Evolutionary conservation across 2,888 invertebrate species (phyloP).

Genomic region (Stratiomys singularior): DNA sequence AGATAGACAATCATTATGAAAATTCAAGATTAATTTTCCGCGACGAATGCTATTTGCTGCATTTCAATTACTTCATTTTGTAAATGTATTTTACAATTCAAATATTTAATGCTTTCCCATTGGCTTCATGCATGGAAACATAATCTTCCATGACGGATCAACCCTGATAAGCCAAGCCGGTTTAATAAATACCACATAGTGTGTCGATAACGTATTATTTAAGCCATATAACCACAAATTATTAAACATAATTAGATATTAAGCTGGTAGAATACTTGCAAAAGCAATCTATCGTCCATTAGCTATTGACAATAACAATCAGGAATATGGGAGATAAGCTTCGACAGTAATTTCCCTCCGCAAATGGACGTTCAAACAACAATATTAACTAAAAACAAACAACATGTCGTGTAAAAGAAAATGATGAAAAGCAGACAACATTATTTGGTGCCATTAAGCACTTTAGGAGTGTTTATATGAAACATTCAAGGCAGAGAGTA

Average conservation of each 20-base stretch:
- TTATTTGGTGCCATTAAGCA: slow-evolving; percentile 22
- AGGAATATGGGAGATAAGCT: too few species aligned
- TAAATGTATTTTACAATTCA: slow-evolving; percentile 4
- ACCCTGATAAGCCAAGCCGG: slow-evolving; percentile 9
- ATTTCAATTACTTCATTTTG: slow-evolving; percentile 23
- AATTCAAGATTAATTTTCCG: too few species aligned
- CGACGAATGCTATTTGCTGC: too few species aligned
- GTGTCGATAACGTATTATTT: slow-evolving; percentile 29
- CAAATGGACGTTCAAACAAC: background rate
- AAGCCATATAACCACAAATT: slow-evolving; percentile 43
- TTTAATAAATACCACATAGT: slow-evolving; percentile 26
- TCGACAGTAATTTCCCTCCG: slow-evolving; percentile 4
- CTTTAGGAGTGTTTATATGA: slow-evolving; percentile 2
- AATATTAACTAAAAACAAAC: slow-evolving; percentile 14
- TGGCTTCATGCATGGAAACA: too few species aligned
- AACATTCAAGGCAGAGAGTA: slow-evolving; percentile 5
- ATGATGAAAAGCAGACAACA: slow-evolving; percentile 35
- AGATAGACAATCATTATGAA: too few species aligned
- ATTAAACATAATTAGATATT: slow-evolving; percentile 49
- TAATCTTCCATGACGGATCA: slow-evolving; percentile 8
- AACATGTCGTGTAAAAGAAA: slow-evolving; percentile 1
- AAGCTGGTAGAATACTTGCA: slow-evolving; percentile 45
- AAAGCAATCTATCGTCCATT: slow-evolving; percentile 43
- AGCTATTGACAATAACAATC: slow-evolving; percentile 16
- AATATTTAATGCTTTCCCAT: background rate